These are phyloP conservation scores for Sus scrofa DNA, from an alignment of 2,113 vertebrate genomes.

Conservation along the genomic window T2T-Sscrofa CM000814.6:63389001-63389500, in stretches of 20 bases:
- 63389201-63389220: not conserved
- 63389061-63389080: not conserved
- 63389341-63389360: not conserved
- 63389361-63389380: not conserved
- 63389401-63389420: not conserved
- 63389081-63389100: not conserved
- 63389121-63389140: not conserved
- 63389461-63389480: not conserved
- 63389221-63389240: not conserved
- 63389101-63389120: too few species aligned
- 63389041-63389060: not conserved
- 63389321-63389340: not conserved
- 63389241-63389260: not conserved
- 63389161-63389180: not conserved
- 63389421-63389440: not conserved
- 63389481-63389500: not conserved
- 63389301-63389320: not conserved
- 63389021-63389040: not conserved
- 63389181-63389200: not conserved
- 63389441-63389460: constrained; percentile 24
- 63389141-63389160: not conserved
- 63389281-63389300: not conserved
- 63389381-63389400: not conserved
- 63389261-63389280: not conserved
- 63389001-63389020: not conserved